Evolutionary conservation across 2,888 invertebrate species (phyloP), one percentile per base, ranked within the genome.

Genomic region (Rhopalosiphum nymphaeae): DNA sequence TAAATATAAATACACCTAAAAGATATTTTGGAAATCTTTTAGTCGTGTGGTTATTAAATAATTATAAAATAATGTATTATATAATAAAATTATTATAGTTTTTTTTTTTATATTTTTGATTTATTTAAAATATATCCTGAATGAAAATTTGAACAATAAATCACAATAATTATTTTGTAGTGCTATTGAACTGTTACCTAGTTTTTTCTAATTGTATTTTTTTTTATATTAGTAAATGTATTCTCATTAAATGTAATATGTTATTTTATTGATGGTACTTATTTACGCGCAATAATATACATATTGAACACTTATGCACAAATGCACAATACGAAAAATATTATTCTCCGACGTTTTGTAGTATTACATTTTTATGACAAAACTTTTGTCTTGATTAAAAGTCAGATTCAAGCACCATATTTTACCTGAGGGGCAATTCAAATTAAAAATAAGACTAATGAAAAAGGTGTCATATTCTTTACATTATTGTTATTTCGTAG

Each of bases 391-490:
- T 91, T 89, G 4, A 44, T 88, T 49, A 90, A 84, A 57, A 42
- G 42, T 36, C 25, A 1, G 11, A 25, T 44, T 36, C 44, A 10
- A 2, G 44, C 44, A 57, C 46, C 9, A 53, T 42, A 91, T 89
- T 91, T 85, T 91, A 91, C 56, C 85, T 29, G 44, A 56, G 13
- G 53, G 16, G 29, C 36, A 85, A 56, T 86, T 10, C 7, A 57
- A 57, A 57, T 86, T 85, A 92, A 78, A 88, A 67, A 88, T 61
- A 61, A 3, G 25, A 49, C 46, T 91, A 61, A 36, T 86, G 86
- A 87, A 87, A 91, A 84, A 26, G 84, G 89, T 85, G 21, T 85
- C 91, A 57, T 11, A 89, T 53, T 89, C 84, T 92, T 88, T 91
- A 85, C 36, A 29, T 53, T 67, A 57, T 89, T 89, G 25, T 61